These are phyloP conservation scores for Diprion similis DNA, from an alignment of 1,140 invertebrate genomes.

Conservation along the genomic window DNA sequence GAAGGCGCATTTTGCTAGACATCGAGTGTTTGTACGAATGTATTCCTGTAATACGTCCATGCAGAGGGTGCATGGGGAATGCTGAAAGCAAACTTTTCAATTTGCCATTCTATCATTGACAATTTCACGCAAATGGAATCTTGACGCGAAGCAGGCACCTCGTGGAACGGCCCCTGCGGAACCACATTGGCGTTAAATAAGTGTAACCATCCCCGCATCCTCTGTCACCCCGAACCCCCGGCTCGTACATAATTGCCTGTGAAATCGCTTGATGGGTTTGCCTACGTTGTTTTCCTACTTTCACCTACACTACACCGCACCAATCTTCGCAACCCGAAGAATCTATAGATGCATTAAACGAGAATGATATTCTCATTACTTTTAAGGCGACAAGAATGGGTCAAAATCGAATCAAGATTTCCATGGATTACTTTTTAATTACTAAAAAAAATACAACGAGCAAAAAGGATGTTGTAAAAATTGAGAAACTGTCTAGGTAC, in stretches of 20 bases:
- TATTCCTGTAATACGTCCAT: neutral
- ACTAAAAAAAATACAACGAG: no score
- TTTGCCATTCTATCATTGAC: slow-evolving; percentile 59
- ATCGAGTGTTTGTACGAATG: no score
- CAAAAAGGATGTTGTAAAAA: neutral
- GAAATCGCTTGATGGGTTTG: slow-evolving; percentile 52
- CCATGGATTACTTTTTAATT: no score
- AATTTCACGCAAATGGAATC: slow-evolving; percentile 57
- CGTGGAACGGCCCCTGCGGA: slow-evolving; percentile 42
- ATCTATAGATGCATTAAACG: no score
- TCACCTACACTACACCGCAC: slow-evolving; percentile 23
- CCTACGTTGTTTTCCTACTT: neutral
- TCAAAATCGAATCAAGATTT: no score
- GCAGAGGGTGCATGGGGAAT: slow-evolving; percentile 9
- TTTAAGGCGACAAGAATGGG: no score
- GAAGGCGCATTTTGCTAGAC: no score
- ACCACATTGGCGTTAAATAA: slow-evolving; percentile 64
- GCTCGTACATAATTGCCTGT: slow-evolving; percentile 46
- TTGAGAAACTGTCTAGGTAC: neutral
- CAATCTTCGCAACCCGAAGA: neutral
- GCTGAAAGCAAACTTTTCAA: slow-evolving; percentile 54
- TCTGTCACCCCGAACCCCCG: slow-evolving; percentile 12
- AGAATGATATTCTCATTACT: no score
- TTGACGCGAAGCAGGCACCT: slow-evolving; percentile 25
- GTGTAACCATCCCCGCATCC: slow-evolving; percentile 48